Evolutionary conservation across 2,888 invertebrate species (phyloP).

Genomic region (Apotomis turbidana): DNA sequence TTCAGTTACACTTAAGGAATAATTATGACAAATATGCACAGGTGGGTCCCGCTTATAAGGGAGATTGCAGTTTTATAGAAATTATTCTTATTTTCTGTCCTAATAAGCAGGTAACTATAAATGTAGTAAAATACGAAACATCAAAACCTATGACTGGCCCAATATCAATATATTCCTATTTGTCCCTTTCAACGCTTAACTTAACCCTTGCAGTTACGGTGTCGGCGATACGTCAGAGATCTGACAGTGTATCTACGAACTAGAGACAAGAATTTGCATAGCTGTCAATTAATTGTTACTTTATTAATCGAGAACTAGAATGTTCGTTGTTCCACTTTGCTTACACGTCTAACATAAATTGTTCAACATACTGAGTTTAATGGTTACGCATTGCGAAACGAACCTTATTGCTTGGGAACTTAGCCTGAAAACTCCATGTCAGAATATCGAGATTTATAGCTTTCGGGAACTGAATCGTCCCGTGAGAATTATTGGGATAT

Average conservation of each 20-base stretch:
- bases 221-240: slow-evolving; percentile 9
- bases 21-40: no score
- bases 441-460: not conserved
- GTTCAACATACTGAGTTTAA: slow-evolving; percentile 7
- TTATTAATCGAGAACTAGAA: slow-evolving; percentile 32
- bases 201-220: slow-evolving; percentile 8
- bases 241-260: slow-evolving; percentile 17
- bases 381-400: not conserved
- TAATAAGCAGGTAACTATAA: no score
- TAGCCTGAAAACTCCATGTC: not conserved
- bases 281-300: slow-evolving; percentile 32
- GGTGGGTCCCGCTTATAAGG: no score
- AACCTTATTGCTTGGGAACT: not conserved
- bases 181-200: no score
- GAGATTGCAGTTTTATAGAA: no score
- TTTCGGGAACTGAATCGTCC: not conserved
- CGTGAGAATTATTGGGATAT: slow-evolving; percentile 7
- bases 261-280: slow-evolving; percentile 28
- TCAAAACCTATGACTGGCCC: no score
- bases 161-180: no score
- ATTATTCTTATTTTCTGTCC: no score
- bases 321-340: slow-evolving; percentile 25
- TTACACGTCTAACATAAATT: slow-evolving; percentile 25
- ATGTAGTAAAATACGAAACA: no score
- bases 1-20: no score